Base-by-base conservation (phyloP, 2,797 vertebrate species). In the Tiaroga cobitis region DNA sequence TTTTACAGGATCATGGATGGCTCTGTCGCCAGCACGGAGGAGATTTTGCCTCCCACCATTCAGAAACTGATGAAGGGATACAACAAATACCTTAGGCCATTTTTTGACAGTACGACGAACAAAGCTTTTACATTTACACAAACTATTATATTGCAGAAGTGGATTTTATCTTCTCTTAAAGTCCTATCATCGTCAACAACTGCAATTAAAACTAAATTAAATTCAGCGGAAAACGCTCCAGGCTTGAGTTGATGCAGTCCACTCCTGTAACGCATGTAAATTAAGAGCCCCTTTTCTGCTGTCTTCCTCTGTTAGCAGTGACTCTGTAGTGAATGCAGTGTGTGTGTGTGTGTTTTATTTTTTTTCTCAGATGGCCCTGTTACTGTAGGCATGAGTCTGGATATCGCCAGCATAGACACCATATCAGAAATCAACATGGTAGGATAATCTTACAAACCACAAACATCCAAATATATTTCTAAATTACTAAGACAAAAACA, bases 361-460 rank as follows among this genome's bases (percentile, higher is more conserved):
- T 89, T 73, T 89, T 29, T 54, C 89, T 51, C 89, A 97, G 97
- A 97, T 92, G 96, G 96, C 19, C 97, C 97, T 13, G 97, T 97
- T 61, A 97, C 96, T 0, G 93, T 98, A 67, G 97, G 97, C n/a
- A 98, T 98, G 97, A 98, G 97, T 90, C 87, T 98, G 96, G 97
- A 98, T 89, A 97, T 98, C 65, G 97, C 97, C 91, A 98, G 97
- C 92, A 98, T 98, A 89, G 97, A 98, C 91, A 98, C 96, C 78
- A 97, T 98, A 93, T 98, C 97, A 88, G 97, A 98, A 95, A 98
- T 98, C 91, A 98, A 98, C 90, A 98, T 98, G 97, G 97, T 97
- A 94, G 92, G 92, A 75, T 82, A 18, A 4, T 59, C 15, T 68
- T 32, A 29, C 13, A 76, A 54, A 65, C 41, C 8, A 75, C 56